Conservation (phyloP, 2,888 invertebrate species). For the Hydroisotoma schaefferi region DNA sequence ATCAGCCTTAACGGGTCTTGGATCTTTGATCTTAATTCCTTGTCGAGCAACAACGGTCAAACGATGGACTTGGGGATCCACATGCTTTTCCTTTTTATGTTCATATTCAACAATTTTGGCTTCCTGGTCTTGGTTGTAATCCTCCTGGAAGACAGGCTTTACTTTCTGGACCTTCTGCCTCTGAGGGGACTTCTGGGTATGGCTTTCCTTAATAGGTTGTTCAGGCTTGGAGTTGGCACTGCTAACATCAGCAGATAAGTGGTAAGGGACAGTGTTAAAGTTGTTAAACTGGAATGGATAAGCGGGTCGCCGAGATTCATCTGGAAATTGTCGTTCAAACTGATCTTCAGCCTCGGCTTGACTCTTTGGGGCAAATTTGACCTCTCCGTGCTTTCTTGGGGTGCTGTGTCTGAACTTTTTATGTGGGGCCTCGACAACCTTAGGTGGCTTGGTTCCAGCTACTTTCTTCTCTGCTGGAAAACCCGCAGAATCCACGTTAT, state of each 20-base stretch:
- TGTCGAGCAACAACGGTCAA: background rate
- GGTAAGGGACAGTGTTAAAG: conserved; percentile 7
- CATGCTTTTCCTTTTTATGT: no score
- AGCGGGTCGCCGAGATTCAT: conserved; percentile 44
- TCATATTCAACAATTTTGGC: background rate
- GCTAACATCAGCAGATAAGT: background rate
- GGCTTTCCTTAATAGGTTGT: background rate
- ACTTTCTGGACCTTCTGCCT: background rate
- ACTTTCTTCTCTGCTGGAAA: conserved; percentile 15
- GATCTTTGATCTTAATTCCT: conserved; percentile 11
- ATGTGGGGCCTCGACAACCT: conserved; percentile 22
- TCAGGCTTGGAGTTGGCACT: background rate
- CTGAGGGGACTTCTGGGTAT: background rate
- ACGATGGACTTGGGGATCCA: background rate
- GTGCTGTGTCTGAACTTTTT: conserved; percentile 47
- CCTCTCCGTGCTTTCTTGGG: conserved; percentile 43
- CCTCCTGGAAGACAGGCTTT: background rate
- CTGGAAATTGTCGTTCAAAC: conserved; percentile 42
- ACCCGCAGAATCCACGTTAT: background rate
- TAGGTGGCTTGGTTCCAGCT: conserved; percentile 12
- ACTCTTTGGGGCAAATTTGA: conserved; percentile 42
- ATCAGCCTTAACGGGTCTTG: background rate
- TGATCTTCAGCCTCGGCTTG: conserved; percentile 28
- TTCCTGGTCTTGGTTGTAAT: background rate
- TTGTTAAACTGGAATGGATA: conserved; percentile 28